Evolutionary conservation across 2,797 vertebrate species (phyloP).

Genomic region (Sparidentex hasta): DNA sequence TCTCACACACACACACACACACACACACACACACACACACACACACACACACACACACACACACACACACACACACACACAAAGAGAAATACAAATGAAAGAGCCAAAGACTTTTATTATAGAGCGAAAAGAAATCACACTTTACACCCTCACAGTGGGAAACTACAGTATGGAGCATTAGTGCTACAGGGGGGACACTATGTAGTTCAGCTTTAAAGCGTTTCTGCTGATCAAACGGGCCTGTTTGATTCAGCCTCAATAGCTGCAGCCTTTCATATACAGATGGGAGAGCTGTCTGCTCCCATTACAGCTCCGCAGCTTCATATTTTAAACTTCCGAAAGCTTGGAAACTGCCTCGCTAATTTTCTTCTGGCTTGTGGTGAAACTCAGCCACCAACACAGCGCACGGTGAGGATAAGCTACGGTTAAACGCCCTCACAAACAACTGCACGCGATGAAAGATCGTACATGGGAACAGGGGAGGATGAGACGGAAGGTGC

Average conservation of each 20-base stretch:
- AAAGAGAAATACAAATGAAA: slow-evolving; percentile 10
- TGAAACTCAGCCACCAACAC: slow-evolving; percentile 12
- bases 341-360: slow-evolving; percentile 22
- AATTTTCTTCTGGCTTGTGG: slow-evolving; percentile 29
- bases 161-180: slow-evolving; percentile 26
- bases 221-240: slow-evolving; percentile 68
- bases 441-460: slow-evolving; percentile 47
- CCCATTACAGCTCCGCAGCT: slow-evolving; percentile 47
- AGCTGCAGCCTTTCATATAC: slow-evolving; percentile 49
- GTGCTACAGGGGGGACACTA: slow-evolving; percentile 30
- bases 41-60: not conserved
- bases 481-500: slow-evolving; percentile 10
- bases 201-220: slow-evolving; percentile 69
- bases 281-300: slow-evolving; percentile 33
- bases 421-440: slow-evolving; percentile 47
- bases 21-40: not conserved
- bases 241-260: slow-evolving; percentile 53
- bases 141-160: slow-evolving; percentile 16
- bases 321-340: slow-evolving; percentile 47
- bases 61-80: slow-evolving; percentile 5
- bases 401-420: slow-evolving; percentile 27
- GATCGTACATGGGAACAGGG: not conserved
- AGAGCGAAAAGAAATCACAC: not conserved
- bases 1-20: not conserved
- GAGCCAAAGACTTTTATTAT: not conserved